These are phyloP conservation scores for Clarias magur DNA, from an alignment of 2,113 vertebrate species.

Conservation along the genomic window DNA sequence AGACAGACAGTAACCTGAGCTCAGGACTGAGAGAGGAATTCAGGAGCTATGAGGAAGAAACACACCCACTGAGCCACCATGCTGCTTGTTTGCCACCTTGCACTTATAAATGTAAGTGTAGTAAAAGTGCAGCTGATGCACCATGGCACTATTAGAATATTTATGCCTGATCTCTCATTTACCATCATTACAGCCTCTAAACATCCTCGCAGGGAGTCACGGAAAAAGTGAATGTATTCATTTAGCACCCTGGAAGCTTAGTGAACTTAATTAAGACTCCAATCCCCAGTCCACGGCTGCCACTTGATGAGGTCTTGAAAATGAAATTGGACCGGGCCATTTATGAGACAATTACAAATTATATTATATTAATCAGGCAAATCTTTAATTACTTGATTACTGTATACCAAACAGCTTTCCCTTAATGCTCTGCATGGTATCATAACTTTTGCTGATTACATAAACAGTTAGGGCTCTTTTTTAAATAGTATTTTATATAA, in stretches of 20 bases:
- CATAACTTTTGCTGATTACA: slow-evolving; percentile 11
- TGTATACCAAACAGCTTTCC: slow-evolving; percentile 12
- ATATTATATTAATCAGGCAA: slow-evolving; percentile 9
- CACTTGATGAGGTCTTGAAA: slow-evolving; percentile 13
- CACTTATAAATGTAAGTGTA: neutral
- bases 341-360: slow-evolving; percentile 15
- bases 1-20: neutral
- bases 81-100: no score
- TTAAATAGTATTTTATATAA: neutral
- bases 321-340: neutral
- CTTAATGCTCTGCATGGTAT: neutral
- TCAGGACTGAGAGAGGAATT: neutral
- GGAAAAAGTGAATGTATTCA: neutral
- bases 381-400: slow-evolving; percentile 14
- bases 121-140: neutral
- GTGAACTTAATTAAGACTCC: slow-evolving; percentile 18
- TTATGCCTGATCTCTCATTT: neutral
- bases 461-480: neutral
- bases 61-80: neutral
- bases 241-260: neutral
- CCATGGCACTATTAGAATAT: neutral
- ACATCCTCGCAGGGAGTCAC: neutral
- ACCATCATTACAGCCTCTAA: neutral
- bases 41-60: neutral
- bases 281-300: neutral